A percentile compares a stretch with the other conserved stretches of the same genome.
phyloP scores from a whole-genome alignment of 1,140 invertebrate species.

The Pantala flavescens region DNA sequence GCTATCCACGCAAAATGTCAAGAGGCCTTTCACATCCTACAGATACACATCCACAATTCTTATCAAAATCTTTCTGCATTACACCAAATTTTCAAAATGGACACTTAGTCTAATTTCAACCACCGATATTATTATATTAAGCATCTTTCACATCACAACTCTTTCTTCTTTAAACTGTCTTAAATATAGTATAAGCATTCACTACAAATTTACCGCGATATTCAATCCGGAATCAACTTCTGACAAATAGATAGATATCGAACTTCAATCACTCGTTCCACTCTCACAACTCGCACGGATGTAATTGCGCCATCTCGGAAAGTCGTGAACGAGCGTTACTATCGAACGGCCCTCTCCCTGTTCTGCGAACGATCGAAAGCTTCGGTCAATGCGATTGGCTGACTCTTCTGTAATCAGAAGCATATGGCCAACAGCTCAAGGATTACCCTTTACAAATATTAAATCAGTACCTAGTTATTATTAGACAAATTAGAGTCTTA shows the following conservation, averaged over 20 bases:
- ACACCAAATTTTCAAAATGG: neutral
- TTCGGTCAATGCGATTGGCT: neutral
- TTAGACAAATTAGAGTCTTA: too few species aligned
- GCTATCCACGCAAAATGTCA: neutral
- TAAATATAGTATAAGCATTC: neutral
- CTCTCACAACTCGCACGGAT: neutral
- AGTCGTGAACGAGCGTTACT: constrained; percentile 6
- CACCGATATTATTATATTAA: neutral
- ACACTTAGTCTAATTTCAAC: neutral
- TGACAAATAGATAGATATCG: constrained; percentile 10
- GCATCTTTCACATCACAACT: neutral
- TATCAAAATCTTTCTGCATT: neutral
- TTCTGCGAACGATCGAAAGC: neutral
- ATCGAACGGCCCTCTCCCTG: neutral
- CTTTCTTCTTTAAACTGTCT: neutral
- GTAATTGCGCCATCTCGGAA: neutral
- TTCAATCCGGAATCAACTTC: constrained; percentile 9
- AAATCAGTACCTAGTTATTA: too few species aligned
- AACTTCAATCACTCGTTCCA: constrained; percentile 1
- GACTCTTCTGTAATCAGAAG: neutral
- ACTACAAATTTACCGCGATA: constrained; percentile 9
- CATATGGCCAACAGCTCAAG: neutral
- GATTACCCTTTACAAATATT: too few species aligned
- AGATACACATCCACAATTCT: neutral
- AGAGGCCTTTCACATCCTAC: neutral